Percentiles rank a stretch among this genome's conserved stretches.
phyloP scores from a whole-genome alignment of 2,113 vertebrate species.

The Syrmaticus mikado region DNA sequence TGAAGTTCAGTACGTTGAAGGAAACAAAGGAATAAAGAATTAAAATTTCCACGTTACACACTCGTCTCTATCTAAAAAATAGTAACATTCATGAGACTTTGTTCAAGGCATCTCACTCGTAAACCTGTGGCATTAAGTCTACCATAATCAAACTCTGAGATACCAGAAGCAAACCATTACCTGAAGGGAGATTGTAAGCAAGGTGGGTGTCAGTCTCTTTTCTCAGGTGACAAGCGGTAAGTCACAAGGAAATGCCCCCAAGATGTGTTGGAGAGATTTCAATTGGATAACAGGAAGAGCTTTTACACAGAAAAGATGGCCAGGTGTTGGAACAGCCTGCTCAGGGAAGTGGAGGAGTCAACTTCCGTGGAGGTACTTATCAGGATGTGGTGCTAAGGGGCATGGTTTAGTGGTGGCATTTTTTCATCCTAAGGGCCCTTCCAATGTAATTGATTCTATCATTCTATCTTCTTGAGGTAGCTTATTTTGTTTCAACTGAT shows the following conservation, averaged over 20 bases:
- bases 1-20: neutral
- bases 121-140: neutral
- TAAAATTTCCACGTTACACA: neutral
- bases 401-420: neutral
- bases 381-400: neutral
- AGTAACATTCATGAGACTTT: neutral
- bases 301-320: neutral
- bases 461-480: neutral
- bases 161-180: neutral
- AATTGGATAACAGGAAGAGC: neutral
- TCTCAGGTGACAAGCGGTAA: neutral
- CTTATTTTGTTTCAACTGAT: neutral
- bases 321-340: neutral
- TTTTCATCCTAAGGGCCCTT: neutral
- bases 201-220: neutral
- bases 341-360: neutral
- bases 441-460: neutral
- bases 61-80: neutral
- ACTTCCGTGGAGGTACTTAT: neutral
- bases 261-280: neutral
- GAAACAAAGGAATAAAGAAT: neutral
- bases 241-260: neutral
- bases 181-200: neutral
- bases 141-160: neutral
- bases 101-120: neutral